phyloP scores from a whole-genome alignment of 2,797 vertebrate species.

The Artibeus lituratus region DNA sequence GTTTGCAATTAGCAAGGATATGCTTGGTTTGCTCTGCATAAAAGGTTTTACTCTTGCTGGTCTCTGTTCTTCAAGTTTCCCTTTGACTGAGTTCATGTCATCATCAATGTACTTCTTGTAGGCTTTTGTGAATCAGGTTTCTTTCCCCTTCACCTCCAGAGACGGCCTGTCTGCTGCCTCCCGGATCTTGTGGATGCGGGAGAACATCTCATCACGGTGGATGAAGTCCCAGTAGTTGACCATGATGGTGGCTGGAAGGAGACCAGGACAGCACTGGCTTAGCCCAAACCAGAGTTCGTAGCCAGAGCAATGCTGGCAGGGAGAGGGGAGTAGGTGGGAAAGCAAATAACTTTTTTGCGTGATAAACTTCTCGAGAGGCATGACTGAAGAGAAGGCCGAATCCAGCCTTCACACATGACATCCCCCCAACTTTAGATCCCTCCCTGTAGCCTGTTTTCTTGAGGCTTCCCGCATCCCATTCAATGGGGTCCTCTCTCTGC shows the following conservation, averaged over 20 bases:
- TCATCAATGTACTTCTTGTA: not conserved
- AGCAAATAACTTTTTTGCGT: not conserved
- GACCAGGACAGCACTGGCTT: not conserved
- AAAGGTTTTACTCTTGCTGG: not conserved
- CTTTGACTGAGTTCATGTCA: not conserved
- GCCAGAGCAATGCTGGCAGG: accelerated
- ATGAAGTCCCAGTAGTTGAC: not conserved
- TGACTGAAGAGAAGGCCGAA: not conserved
- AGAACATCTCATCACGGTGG: not conserved
- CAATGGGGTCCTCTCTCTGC: too few relatives aligned
- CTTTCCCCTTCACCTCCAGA: not conserved
- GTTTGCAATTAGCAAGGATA: too few relatives aligned
- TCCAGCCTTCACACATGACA: not conserved
- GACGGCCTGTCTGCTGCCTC: too few relatives aligned
- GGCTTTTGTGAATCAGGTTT: not conserved
- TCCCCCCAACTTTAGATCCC: not conserved
- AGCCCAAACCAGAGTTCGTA: not conserved
- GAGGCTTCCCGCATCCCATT: not conserved
- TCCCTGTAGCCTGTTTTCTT: not conserved
- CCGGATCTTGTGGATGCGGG: not conserved
- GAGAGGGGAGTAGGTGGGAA: not conserved
- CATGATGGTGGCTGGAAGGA: not conserved
- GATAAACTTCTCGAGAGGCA: not conserved
- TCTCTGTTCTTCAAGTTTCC: not conserved
- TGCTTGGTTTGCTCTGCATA: not conserved